Conservation (phyloP, 2,797 vertebrate genomes). For the Echiichthys vipera region DNA sequence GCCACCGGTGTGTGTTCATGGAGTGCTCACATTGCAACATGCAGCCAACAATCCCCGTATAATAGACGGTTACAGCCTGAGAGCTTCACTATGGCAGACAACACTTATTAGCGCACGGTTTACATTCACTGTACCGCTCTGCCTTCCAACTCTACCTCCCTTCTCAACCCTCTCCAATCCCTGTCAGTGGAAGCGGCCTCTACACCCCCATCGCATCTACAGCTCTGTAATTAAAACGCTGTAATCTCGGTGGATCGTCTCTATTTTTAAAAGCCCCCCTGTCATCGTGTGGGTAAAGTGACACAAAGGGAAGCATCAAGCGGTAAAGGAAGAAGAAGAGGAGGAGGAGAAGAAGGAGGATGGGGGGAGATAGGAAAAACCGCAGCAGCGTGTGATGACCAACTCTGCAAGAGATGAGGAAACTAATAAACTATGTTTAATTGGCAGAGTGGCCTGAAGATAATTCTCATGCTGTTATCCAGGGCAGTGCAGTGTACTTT, state of each 20-base stretch:
- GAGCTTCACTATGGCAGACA: conserved; percentile 41
- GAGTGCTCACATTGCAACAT: neutral
- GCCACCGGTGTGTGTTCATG: conserved; percentile 28
- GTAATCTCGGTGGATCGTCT: conserved; percentile 81
- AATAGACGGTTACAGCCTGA: conserved; percentile 52
- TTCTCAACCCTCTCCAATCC: conserved; percentile 43
- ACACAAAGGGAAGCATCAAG: conserved; percentile 69
- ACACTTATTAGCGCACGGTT: conserved; percentile 75
- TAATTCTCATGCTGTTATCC: conserved; percentile 36
- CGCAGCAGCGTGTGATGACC: conserved; percentile 69
- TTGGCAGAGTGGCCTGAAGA: conserved; percentile 49
- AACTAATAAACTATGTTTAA: conserved; percentile 64
- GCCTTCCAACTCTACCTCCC: conserved; percentile 44
- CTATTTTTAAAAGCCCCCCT: conserved; percentile 83
- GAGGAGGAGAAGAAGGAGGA: neutral
- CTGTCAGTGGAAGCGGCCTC: conserved; percentile 67
- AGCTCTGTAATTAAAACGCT: conserved; percentile 87
- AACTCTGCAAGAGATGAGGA: conserved; percentile 46
- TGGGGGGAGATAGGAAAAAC: conserved; percentile 17
- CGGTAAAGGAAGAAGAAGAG: conserved; percentile 41
- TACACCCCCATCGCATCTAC: conserved; percentile 68
- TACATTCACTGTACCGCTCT: conserved; percentile 58
- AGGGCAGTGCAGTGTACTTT: conserved; percentile 30
- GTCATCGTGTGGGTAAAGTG: conserved; percentile 74
- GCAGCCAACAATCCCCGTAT: conserved; percentile 27